phyloP scores from a whole-genome alignment of 2,113 vertebrate species.

The Onychostruthus taczanowskii region DNA sequence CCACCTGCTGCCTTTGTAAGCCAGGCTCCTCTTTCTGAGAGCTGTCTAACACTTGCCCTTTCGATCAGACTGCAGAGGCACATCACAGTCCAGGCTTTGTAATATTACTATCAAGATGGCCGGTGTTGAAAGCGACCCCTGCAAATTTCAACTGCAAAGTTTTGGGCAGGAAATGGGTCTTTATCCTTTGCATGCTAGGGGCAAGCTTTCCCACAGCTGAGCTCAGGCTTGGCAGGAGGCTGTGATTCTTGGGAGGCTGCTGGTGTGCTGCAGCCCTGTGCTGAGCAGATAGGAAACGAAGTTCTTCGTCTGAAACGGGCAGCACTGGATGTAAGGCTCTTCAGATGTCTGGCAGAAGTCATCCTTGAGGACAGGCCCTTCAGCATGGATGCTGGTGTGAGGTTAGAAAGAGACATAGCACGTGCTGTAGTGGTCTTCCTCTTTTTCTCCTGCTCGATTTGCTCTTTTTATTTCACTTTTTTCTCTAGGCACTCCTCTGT shows the following conservation, averaged over 20 bases:
- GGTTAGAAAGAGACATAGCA: neutral
- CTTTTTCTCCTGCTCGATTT: neutral
- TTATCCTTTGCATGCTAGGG: constrained; percentile 9
- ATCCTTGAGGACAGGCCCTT: neutral
- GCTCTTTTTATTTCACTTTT: neutral
- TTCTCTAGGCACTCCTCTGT: neutral
- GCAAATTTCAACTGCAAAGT: neutral
- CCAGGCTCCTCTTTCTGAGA: neutral
- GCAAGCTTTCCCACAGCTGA: constrained; percentile 36
- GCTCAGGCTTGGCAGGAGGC: neutral
- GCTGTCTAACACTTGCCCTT: constrained; percentile 30
- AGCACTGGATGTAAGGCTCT: accelerated
- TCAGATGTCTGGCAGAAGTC: neutral
- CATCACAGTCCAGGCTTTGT: neutral
- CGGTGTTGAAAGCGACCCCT: neutral
- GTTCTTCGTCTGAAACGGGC: neutral
- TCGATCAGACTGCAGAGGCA: neutral
- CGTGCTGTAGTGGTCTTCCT: neutral
- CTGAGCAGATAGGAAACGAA: accelerated
- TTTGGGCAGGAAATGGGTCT: constrained; percentile 37
- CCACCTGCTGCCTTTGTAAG: constrained; percentile 41
- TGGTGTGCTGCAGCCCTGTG: neutral
- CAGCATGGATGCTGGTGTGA: neutral
- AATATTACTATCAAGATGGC: neutral
- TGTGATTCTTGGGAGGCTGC: constrained; percentile 1